phyloP scores from a whole-genome alignment of 2,113 vertebrate genomes.

The Aspidoscelis tigris region DNA sequence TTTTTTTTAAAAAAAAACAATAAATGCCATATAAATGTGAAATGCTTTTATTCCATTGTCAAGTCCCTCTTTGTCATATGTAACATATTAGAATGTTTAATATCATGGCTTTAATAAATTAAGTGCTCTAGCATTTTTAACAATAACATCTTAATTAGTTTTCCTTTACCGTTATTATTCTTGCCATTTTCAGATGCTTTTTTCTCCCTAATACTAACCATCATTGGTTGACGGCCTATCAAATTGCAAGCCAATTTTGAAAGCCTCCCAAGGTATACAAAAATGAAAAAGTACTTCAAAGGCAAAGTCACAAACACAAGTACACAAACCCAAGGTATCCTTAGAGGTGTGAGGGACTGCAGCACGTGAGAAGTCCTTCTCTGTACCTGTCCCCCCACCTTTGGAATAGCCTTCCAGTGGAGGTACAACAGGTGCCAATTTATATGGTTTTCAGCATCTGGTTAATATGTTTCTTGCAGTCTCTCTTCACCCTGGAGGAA shows the following conservation, averaged over 20 bases:
- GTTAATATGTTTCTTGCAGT: too few species aligned
- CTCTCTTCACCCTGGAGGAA: too few species aligned
- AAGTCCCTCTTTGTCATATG: conserved; percentile 60
- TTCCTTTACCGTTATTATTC: neutral
- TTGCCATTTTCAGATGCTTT: neutral
- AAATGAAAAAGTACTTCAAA: too few species aligned
- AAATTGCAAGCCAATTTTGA: neutral
- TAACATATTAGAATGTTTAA: neutral
- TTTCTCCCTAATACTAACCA: neutral
- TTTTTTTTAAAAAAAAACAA: conserved; percentile 68
- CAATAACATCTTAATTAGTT: neutral
- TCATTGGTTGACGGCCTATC: neutral
- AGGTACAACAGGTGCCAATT: too few species aligned
- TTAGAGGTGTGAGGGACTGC: too few species aligned
- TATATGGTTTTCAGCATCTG: too few species aligned
- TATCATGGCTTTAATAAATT: neutral
- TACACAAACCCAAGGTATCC: too few species aligned
- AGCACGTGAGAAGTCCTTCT: too few species aligned
- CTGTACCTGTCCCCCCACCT: too few species aligned
- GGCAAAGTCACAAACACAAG: too few species aligned
- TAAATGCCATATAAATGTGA: conserved; percentile 55
- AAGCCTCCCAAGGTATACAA: too few species aligned
- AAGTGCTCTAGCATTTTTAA: neutral
- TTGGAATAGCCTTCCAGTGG: too few species aligned
- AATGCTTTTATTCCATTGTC: conserved; percentile 61